Evolutionary conservation across 2,888 invertebrate species (phyloP), one percentile per base, ranked within the genome.

Genomic region (Drosophila anomelani): DNA sequence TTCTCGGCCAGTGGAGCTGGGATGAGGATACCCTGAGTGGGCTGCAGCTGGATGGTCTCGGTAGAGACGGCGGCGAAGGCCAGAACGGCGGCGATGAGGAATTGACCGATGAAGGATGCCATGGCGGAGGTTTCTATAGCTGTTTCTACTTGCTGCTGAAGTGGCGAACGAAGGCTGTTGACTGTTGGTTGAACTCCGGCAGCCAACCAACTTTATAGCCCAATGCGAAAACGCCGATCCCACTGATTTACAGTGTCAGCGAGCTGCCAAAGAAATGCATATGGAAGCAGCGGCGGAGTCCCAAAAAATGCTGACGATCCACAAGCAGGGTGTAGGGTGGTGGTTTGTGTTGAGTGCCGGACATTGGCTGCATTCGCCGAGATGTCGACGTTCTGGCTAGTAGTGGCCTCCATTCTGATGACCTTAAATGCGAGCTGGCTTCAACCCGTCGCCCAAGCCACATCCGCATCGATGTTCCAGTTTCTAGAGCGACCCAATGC

Each of bases 1-100:
- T 83, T 80, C 61, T 91, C 85, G 15, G 89, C 91, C 61, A 90
- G 44, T n/a, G 89, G 89, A 2, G 88, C 91, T 38, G 91, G 91
- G 41, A 91, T 91, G n/a, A 91, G 79, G 57, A 91, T 91, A 29
- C 91, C 90, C 39, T 88, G 90, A 0, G 90, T 85, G 23, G 90
- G 86, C 72, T 90, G 89, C 76, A 91, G 61, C 47, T 90, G 90
- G 70, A 91, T 90, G n/a, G 81, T 81, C 63, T 83, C 85, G 4
- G 78, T 79, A 4, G 71, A 56, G 29, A 66, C 67, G 43, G 59
- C 77, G 64, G 74, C 72, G 75, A 86, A 9, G 26, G 72, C 81
- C 81, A 88, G 17, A 34, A 73, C 29, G 51, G 66, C 59, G 64
- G 69, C 74, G 72, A 86, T 38, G 34, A 80, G 70, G 26, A 83